phyloP scores from a whole-genome alignment of 2,888 invertebrate species.

The Petrophora chlorosata region DNA sequence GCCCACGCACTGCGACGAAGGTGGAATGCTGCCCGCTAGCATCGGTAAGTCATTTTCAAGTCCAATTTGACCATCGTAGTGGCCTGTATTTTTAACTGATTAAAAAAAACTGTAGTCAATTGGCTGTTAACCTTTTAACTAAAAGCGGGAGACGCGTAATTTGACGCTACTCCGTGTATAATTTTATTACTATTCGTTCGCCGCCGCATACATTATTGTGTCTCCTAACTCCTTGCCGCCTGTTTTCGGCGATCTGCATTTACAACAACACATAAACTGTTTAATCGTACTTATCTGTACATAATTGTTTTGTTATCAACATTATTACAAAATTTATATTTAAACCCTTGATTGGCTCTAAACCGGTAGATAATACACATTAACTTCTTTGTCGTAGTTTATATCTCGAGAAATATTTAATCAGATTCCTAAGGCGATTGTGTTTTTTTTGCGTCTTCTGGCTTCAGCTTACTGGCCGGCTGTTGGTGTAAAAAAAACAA shows the following conservation, averaged over 20 bases:
- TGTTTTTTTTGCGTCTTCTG: conserved; percentile 19
- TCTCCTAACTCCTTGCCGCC: conserved; percentile 33
- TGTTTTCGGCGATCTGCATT: conserved; percentile 56
- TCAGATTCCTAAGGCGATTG: conserved; percentile 36
- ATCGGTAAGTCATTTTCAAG: conserved; percentile 67
- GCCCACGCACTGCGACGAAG: conserved; percentile 79
- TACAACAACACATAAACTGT: conserved; percentile 49
- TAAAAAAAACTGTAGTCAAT: conserved; percentile 83
- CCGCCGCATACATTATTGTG: conserved; percentile 67
- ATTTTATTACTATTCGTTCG: conserved; percentile 80
- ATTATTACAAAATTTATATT: conserved; percentile 69
- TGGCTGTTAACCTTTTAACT: conserved; percentile 85
- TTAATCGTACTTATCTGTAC: conserved; percentile 74
- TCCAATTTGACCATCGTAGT: conserved; percentile 54
- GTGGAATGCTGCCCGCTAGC: conserved; percentile 81
- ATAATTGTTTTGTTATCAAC: conserved; percentile 78
- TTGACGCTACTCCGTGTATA: conserved; percentile 81
- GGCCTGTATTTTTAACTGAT: conserved; percentile 82
- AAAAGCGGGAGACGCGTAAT: conserved; percentile 82
- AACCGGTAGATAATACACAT: conserved; percentile 65
- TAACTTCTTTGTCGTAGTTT: conserved; percentile 36
- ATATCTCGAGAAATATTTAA: conserved; percentile 38
- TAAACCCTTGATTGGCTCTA: conserved; percentile 78
- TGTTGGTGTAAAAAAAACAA: conserved; percentile 18
- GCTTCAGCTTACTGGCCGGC: conserved; percentile 17